Conservation (phyloP, 2,113 vertebrate genomes). For the Enhydra lutris region DNA sequence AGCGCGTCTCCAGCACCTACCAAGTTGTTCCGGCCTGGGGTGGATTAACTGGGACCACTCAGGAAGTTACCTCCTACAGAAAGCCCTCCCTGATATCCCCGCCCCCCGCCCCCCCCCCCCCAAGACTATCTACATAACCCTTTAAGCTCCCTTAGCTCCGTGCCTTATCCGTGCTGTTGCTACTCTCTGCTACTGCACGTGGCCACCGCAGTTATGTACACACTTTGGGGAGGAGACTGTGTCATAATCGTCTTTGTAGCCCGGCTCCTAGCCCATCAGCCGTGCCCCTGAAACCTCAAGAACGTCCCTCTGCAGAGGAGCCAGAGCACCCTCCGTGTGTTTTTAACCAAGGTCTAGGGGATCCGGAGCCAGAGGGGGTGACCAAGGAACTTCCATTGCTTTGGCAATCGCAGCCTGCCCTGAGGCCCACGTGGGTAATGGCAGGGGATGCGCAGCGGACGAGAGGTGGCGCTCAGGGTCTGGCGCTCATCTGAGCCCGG, state of each 20-base stretch:
- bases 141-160: neutral
- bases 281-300: neutral
- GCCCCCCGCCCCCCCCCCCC: neutral
- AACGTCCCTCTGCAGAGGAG: neutral
- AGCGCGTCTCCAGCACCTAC: neutral
- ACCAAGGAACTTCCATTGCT: fast-evolving
- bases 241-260: slow-evolving; percentile 41
- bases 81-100: neutral
- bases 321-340: neutral
- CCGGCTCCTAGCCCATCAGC: neutral
- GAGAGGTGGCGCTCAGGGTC: fast-evolving
- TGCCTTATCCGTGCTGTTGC: neutral
- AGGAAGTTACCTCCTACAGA: neutral
- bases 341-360: neutral
- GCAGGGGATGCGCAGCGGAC: neutral
- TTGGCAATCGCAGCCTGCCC: fast-evolving
- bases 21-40: neutral
- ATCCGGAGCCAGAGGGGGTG: neutral
- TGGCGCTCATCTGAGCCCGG: fast-evolving
- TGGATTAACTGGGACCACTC: neutral
- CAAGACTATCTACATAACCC: neutral
- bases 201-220: neutral
- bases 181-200: neutral
- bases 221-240: neutral
- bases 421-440: fast-evolving